phyloP scores from a whole-genome alignment of 1,140 invertebrate genomes.

The Diorhabda sublineata region DNA sequence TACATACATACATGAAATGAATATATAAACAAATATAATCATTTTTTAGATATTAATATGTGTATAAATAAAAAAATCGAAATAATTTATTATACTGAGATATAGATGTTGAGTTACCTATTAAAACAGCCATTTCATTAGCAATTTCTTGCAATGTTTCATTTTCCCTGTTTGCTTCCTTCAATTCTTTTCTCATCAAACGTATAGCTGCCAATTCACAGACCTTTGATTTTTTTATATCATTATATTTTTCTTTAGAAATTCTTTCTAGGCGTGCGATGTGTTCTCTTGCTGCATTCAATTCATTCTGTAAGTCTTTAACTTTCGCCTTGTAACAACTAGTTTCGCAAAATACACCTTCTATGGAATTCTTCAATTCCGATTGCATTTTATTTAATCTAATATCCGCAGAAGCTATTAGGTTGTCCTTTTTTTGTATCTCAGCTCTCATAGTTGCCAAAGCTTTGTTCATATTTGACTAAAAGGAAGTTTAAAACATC shows the following conservation, averaged over 20 bases:
- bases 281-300: constrained; percentile 23
- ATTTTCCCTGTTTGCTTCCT: constrained; percentile 30
- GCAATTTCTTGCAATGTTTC: constrained; percentile 32
- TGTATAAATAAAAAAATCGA: too few relatives aligned
- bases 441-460: constrained; percentile 31
- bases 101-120: neutral
- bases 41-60: too few relatives aligned
- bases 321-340: constrained; percentile 28
- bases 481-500: neutral
- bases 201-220: constrained; percentile 21
- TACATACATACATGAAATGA: too few relatives aligned
- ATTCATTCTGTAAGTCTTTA: constrained; percentile 28
- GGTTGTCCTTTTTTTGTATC: constrained; percentile 28
- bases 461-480: constrained; percentile 27
- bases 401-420: constrained; percentile 31
- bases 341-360: constrained; percentile 30
- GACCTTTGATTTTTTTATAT: constrained; percentile 20
- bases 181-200: constrained; percentile 28
- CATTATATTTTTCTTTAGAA: constrained; percentile 27
- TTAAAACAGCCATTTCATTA: constrained; percentile 26
- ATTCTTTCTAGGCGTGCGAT: constrained; percentile 19
- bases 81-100: too few relatives aligned
- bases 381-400: constrained; percentile 32
- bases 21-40: too few relatives aligned
- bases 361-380: constrained; percentile 33